A percentile compares a stretch with the other conserved stretches of the same genome.
Evolutionary conservation across 2,113 vertebrate genomes (phyloP).

Genomic region (Monarcha castaneiventris): DNA sequence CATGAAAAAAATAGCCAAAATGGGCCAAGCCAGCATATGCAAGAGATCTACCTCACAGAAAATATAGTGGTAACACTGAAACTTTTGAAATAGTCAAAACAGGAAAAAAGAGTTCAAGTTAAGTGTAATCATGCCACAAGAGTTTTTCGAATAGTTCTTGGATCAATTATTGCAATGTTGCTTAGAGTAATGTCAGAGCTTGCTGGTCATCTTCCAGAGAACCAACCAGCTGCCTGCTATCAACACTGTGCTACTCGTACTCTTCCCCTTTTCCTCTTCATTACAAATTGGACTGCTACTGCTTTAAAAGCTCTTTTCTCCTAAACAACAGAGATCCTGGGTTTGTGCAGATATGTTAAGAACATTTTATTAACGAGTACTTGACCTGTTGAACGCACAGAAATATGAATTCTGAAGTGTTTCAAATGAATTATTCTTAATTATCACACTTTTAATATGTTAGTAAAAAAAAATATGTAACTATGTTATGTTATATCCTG

Average conservation of each 20-base stretch:
- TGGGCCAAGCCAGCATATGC: neutral
- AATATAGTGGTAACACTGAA: constrained; percentile 21
- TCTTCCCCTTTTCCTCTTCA: neutral
- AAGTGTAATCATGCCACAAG: constrained; percentile 28
- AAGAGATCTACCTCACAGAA: constrained; percentile 13
- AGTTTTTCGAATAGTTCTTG: constrained; percentile 31
- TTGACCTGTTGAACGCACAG: neutral
- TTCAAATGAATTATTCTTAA: neutral
- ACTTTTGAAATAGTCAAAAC: constrained; percentile 51
- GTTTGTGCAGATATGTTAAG: constrained; percentile 1
- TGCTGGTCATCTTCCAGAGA: constrained; percentile 11
- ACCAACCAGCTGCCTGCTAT: constrained; percentile 43
- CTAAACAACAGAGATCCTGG: neutral
- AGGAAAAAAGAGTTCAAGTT: constrained; percentile 49
- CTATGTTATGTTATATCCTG: neutral
- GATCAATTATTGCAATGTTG: constrained; percentile 23
- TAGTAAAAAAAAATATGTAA: neutral
- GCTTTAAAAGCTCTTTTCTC: neutral
- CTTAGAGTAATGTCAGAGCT: constrained; percentile 38
- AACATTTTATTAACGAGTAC: neutral
- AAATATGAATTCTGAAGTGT: neutral
- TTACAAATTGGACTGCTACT: neutral
- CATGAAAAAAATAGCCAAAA: neutral
- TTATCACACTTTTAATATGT: neutral
- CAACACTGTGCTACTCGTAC: neutral